phyloP scores from a whole-genome alignment of 2,888 invertebrate genomes.

The Lasioglossum figueresi region DNA sequence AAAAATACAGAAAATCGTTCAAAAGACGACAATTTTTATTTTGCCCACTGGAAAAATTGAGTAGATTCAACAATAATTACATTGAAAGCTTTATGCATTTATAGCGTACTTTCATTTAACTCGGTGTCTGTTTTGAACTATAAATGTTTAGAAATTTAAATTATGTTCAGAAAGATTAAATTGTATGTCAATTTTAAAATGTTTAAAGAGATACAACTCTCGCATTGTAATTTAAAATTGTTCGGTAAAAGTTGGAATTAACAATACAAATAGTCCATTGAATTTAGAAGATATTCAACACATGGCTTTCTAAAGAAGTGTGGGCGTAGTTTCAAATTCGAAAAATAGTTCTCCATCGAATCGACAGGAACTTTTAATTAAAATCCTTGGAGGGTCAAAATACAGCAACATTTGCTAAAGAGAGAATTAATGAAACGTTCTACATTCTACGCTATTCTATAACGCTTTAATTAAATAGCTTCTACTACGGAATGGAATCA shows the following conservation, averaged over 20 bases:
- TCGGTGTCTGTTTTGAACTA: not conserved
- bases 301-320: too few relatives aligned
- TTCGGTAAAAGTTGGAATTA: too few relatives aligned
- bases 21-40: too few relatives aligned
- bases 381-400: constrained; percentile 1
- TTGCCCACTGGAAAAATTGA: too few relatives aligned
- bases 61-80: not conserved
- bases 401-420: constrained; percentile 1
- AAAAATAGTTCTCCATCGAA: constrained; percentile 16
- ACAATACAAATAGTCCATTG: too few relatives aligned
- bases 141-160: not conserved
- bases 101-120: not conserved
- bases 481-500: not conserved
- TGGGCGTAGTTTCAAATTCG: not conserved
- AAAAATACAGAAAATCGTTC: too few relatives aligned
- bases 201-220: too few relatives aligned
- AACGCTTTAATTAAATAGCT: constrained; percentile 10
- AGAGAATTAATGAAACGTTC: not conserved
- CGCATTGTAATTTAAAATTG: too few relatives aligned
- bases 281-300: too few relatives aligned
- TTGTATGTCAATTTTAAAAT: too few relatives aligned
- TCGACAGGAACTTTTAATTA: constrained; percentile 21
- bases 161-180: not conserved
- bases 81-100: not conserved
- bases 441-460: not conserved